These are phyloP conservation scores for Calephelis nemesis DNA, from an alignment of 1,140 invertebrate species.

Conservation along the genomic window DNA sequence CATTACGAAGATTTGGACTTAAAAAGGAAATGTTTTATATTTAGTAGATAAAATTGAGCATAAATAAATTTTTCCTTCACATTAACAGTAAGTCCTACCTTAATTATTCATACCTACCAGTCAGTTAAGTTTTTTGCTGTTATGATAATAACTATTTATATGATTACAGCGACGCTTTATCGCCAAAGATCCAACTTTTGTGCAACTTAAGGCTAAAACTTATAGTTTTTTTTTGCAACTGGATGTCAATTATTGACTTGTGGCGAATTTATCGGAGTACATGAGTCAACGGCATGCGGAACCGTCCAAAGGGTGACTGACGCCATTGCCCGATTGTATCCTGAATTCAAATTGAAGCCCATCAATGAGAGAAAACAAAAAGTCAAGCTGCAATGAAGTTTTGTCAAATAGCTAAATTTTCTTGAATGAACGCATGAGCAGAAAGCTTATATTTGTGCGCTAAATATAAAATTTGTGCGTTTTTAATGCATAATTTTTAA, in stretches of 20 bases:
- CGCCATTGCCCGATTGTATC: constrained; percentile 1
- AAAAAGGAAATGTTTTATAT: constrained; percentile 9
- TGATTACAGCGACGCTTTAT: neutral
- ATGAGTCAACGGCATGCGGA: constrained; percentile 15
- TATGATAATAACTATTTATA: neutral
- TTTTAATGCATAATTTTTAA: no score
- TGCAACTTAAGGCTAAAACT: neutral
- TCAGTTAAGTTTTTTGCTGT: no score
- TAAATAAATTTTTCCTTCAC: neutral
- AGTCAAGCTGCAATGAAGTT: neutral
- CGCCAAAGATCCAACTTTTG: neutral
- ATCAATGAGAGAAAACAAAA: neutral
- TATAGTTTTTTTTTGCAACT: constrained; percentile 18
- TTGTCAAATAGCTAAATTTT: neutral
- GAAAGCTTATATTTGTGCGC: no score
- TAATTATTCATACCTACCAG: neutral
- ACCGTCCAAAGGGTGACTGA: constrained; percentile 8
- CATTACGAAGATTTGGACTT: constrained; percentile 8
- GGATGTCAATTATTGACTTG: constrained; percentile 17
- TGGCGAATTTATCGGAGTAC: constrained; percentile 7
- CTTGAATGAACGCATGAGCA: no score
- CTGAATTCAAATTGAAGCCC: neutral
- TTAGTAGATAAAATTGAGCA: constrained; percentile 5
- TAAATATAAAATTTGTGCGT: no score
- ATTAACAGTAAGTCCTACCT: neutral